Base-by-base conservation (phyloP, 2,888 invertebrate genomes). In the Clitarchus hookeri region DNA sequence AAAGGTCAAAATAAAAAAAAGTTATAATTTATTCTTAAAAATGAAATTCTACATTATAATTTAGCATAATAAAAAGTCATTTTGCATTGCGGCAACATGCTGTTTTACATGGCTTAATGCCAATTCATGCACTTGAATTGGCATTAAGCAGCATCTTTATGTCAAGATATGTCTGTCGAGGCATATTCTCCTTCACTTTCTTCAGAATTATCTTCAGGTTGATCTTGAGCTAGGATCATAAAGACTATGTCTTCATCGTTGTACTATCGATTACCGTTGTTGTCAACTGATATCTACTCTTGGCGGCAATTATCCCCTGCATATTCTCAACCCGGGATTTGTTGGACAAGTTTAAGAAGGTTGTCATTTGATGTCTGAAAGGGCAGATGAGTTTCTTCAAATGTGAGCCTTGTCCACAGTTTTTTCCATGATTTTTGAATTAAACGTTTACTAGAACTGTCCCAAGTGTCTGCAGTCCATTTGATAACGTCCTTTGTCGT, bases 401-500 rank as follows among this genome's bases (percentile, higher is more conserved):
- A 65, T 19, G 8, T 19, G 65, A 65, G 65, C 0, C n/a, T 65
- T 16, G 65, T 11, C 65, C 65, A 65, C 8, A 65, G 65, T 19
- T 85, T 85, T 79, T 44, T 85, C 82, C 85, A 80, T n/a, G 48
- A 85, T 44, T 0, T 80, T 48, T 85, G 80, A 16, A 80, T 16
- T 85, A 80, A 85, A 44, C 79, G 0, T 0, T 0, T 27, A 85
- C 44, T 85, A 27, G 54, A 36, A n/a, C 16, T 65, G 11, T 65
- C 13, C 65, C 54, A 83, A 54, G 83, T 27, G 54, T 85, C 85
- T 65, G 77, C 77, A 65, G 54, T 26, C 85, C 85, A 83, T 54
- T 48, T 77, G n/a, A 78, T 77, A 44, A 84, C 23, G 3, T 84
- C 36, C 16, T 77, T 36, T 4, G 13, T 77, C 0, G 77, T 36